phyloP scores from a whole-genome alignment of 2,797 vertebrate genomes.

The Prionace glauca region DNA sequence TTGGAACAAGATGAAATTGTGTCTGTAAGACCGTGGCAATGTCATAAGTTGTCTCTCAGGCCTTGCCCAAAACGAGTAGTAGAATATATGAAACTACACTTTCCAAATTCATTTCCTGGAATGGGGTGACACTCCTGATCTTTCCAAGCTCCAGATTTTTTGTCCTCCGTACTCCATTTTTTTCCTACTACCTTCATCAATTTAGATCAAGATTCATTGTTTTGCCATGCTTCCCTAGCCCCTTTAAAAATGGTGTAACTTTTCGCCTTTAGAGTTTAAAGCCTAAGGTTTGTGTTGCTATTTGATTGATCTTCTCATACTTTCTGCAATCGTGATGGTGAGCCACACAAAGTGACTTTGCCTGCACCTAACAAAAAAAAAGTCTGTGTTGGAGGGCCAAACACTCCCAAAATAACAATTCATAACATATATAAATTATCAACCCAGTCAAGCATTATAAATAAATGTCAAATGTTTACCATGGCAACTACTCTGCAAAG shows the following conservation, averaged over 20 bases:
- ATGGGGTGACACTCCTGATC: not conserved
- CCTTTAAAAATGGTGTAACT: not conserved
- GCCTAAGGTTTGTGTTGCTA: not conserved
- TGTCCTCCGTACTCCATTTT: not conserved
- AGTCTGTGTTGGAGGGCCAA: not conserved
- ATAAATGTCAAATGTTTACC: conserved; percentile 23
- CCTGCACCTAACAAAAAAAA: not conserved
- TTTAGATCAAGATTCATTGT: not conserved
- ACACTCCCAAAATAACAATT: not conserved
- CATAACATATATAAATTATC: not conserved
- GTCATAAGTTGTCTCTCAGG: conserved; percentile 4
- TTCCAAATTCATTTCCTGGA: not conserved
- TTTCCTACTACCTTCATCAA: not conserved
- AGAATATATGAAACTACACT: not conserved
- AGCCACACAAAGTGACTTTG: not conserved
- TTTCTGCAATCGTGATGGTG: not conserved
- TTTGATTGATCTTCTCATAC: not conserved
- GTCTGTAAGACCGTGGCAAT: not conserved
- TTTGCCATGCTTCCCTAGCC: not conserved
- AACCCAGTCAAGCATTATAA: conserved; percentile 2
- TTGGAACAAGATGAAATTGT: conserved; percentile 32
- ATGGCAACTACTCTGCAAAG: conserved; percentile 13
- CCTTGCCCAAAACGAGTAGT: not conserved
- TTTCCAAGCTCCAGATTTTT: not conserved
- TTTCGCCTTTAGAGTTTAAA: not conserved